Evolutionary conservation across 1,140 invertebrate genomes (phyloP).

Genomic region (Onthophagus taurus): DNA sequence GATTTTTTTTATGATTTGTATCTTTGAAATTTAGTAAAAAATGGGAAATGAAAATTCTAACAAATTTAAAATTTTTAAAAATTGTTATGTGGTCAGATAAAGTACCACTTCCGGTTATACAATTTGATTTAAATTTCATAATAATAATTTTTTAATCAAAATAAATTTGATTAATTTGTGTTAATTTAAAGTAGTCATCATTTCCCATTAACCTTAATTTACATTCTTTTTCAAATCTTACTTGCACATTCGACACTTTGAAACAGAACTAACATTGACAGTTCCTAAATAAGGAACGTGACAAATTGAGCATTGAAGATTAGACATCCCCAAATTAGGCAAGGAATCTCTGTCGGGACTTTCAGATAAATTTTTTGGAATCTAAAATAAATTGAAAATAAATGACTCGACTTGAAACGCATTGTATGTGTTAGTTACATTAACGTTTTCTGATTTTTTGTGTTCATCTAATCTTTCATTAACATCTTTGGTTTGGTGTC

Average conservation of each 20-base stretch:
- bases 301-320: conserved; percentile 45
- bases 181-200: no score
- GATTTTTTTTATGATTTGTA: conserved; percentile 5
- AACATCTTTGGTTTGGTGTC: conserved; percentile 6
- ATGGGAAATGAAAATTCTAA: neutral
- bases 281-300: conserved; percentile 72
- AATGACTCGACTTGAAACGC: no score
- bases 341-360: conserved; percentile 31
- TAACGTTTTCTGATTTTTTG: neutral
- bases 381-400: conserved; percentile 7
- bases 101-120: no score
- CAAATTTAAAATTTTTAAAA: no score
- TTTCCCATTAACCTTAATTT: no score
- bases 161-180: no score
- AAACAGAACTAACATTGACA: conserved; percentile 43
- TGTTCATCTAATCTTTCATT: conserved; percentile 21
- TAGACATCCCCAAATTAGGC: conserved; percentile 1
- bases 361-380: conserved; percentile 14
- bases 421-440: conserved; percentile 13
- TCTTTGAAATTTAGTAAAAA: neutral
- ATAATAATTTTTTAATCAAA: no score
- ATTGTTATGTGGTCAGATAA: no score
- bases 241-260: conserved; percentile 31
- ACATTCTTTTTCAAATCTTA: no score
- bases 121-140: no score